Conservation (phyloP, 2,797 vertebrate species). For the Enteromius paludinosus region DNA sequence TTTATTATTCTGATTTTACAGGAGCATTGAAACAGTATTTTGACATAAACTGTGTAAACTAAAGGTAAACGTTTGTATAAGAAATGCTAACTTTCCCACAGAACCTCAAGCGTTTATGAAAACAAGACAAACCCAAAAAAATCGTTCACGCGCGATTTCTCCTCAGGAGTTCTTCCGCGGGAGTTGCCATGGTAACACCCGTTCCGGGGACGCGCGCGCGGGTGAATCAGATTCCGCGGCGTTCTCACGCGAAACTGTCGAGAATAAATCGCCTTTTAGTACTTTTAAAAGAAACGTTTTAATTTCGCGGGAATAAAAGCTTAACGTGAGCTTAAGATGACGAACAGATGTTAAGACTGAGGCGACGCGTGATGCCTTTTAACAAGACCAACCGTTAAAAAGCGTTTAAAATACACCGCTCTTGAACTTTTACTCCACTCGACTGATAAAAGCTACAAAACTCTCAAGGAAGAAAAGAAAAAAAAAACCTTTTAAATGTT, state of each 20-base stretch:
- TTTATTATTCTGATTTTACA: background rate
- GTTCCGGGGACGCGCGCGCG: background rate
- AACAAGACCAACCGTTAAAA: slow-evolving; percentile 63
- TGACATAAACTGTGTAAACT: background rate
- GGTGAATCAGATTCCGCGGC: slow-evolving; percentile 65
- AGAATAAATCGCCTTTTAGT: slow-evolving; percentile 71
- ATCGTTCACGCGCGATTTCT: slow-evolving; percentile 59
- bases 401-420: slow-evolving; percentile 47
- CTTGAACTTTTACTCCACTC: slow-evolving; percentile 55
- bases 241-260: slow-evolving; percentile 72
- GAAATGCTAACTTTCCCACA: slow-evolving; percentile 4
- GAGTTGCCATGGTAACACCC: slow-evolving; percentile 57
- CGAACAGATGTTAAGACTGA: slow-evolving; percentile 72
- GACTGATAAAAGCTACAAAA: slow-evolving; percentile 59
- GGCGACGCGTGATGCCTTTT: slow-evolving; percentile 62
- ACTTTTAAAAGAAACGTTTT: slow-evolving; percentile 76
- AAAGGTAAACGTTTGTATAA: background rate
- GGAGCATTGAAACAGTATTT: background rate
- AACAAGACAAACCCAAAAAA: no score
- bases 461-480: slow-evolving; percentile 52
- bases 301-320: slow-evolving; percentile 64
- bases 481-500: slow-evolving; percentile 67
- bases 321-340: slow-evolving; percentile 73
- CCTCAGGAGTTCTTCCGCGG: slow-evolving; percentile 59
- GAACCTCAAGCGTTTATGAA: background rate